Conservation (phyloP, 2,113 vertebrate species). For the Aepyceros melampus region DNA sequence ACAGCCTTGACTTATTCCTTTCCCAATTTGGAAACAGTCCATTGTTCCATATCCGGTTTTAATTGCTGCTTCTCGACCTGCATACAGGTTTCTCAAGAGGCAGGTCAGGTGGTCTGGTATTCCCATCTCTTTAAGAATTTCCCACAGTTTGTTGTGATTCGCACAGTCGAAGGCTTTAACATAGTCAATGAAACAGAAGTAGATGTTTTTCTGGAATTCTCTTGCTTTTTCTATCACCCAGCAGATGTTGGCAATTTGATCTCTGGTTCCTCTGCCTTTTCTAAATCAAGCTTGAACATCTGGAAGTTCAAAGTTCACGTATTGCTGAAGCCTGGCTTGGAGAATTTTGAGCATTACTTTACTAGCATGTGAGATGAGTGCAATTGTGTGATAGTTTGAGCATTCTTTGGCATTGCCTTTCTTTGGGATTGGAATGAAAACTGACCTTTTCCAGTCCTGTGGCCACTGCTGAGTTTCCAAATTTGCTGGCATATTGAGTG, state of each 20-base stretch:
- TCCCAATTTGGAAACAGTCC: neutral
- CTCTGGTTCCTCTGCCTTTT: neutral
- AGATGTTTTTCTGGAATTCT: neutral
- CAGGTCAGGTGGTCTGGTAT: neutral
- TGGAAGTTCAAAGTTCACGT: neutral
- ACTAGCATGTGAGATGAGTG: neutral
- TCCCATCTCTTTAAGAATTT: neutral
- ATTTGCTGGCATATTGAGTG: no score
- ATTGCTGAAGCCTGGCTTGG: neutral
- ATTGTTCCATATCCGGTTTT: neutral
- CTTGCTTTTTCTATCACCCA: neutral
- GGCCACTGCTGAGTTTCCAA: no score
- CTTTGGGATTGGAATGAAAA: no score
- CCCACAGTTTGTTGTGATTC: neutral
- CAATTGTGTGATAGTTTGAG: neutral
- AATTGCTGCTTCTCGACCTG: neutral
- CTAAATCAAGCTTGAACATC: neutral
- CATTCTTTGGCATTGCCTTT: neutral
- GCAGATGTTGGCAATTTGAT: neutral
- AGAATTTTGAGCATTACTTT: neutral
- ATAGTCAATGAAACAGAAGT: neutral
- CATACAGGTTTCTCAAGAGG: neutral
- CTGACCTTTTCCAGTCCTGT: neutral
- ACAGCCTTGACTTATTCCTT: neutral
- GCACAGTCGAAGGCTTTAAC: neutral